A percentile compares a stretch with the other conserved stretches of the same genome.
Evolutionary conservation across 2,797 vertebrate genomes (phyloP).

Genomic region (Hippopotamyrus pictus): DNA sequence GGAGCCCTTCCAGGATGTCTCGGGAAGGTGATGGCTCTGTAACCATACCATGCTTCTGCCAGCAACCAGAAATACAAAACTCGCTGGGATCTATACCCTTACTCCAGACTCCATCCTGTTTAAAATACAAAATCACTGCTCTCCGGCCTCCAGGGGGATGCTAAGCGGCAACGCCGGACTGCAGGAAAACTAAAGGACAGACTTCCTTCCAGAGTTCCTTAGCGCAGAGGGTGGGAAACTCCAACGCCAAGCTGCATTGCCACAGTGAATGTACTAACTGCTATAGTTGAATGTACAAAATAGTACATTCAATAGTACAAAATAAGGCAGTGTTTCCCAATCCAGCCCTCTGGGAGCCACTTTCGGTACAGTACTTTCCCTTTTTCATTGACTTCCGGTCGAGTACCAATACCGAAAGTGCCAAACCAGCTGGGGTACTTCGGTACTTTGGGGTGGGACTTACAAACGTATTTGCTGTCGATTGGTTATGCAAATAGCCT

Average conservation of each 20-base stretch:
- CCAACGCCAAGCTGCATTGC: background rate
- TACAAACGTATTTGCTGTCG: no score
- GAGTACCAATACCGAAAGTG: no score
- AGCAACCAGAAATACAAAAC: constrained; percentile 27
- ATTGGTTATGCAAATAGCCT: no score
- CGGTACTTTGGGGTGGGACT: no score
- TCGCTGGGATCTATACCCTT: constrained; percentile 21
- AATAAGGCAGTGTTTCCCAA: background rate
- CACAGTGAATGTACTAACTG: background rate
- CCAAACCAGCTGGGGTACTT: no score
- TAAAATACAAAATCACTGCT: constrained; percentile 21
- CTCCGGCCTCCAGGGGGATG: constrained; percentile 22
- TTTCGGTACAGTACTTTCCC: no score
- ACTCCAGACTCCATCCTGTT: constrained; percentile 18
- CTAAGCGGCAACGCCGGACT: constrained; percentile 22
- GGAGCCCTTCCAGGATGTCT: constrained; percentile 25
- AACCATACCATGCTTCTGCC: constrained; percentile 33
- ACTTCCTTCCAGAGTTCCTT: constrained; percentile 11
- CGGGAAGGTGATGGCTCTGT: constrained; percentile 28
- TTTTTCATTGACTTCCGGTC: no score
- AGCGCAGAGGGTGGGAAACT: background rate
- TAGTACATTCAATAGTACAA: no score
- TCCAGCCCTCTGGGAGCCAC: background rate
- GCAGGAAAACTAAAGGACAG: constrained; percentile 16
- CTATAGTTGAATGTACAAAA: background rate